A percentile compares a stretch with the other conserved stretches of the same genome.
Conservation (phyloP, 2,888 invertebrate genomes). For the Rhamnusium bicolor region DNA sequence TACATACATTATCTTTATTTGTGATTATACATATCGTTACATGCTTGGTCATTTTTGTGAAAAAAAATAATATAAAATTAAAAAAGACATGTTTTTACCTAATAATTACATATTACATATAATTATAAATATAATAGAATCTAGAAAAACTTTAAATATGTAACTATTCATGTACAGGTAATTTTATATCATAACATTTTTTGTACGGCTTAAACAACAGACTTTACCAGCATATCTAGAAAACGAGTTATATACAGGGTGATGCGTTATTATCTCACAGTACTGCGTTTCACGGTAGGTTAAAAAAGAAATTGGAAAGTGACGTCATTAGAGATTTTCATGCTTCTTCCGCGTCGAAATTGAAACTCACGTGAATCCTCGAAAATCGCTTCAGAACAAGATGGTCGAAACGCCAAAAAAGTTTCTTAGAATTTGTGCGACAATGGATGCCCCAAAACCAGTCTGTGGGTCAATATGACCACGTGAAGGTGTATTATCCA, state of each 20-base stretch:
- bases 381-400: no score
- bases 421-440: no score
- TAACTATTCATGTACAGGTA: slow-evolving; percentile 34
- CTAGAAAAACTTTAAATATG: slow-evolving; percentile 24
- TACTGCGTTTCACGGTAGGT: no score
- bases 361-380: no score
- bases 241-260: background rate
- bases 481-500: no score
- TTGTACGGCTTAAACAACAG: slow-evolving; percentile 18
- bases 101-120: slow-evolving; percentile 21
- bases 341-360: no score
- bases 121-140: slow-evolving; percentile 26
- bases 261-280: no score
- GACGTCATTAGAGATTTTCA: no score
- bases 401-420: no score
- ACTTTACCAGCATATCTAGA: slow-evolving; percentile 2
- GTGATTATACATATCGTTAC: slow-evolving; percentile 40
- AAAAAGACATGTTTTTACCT: slow-evolving; percentile 32
- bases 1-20: slow-evolving; percentile 42
- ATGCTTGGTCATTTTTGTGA: slow-evolving; percentile 45
- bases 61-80: slow-evolving; percentile 42
- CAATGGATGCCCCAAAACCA: no score
- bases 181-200: slow-evolving; percentile 19
- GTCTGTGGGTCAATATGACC: no score
- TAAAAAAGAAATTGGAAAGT: no score